phyloP scores from a whole-genome alignment of 2,113 vertebrate genomes.

The Pseudopipra pipra region DNA sequence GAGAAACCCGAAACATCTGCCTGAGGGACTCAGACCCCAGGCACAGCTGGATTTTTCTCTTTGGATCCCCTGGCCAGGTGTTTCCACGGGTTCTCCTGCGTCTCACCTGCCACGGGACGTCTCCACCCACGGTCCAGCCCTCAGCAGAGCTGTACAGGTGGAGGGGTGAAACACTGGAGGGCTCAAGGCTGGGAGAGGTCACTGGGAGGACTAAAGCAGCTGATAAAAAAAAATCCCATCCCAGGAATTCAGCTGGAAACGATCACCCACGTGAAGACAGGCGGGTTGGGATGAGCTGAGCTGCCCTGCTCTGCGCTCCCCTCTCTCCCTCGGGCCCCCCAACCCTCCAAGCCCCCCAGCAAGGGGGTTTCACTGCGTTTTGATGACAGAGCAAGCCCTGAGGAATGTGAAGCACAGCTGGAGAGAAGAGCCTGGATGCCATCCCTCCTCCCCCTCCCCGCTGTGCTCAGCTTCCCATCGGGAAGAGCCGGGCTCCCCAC shows the following conservation, averaged over 20 bases:
- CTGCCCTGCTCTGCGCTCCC: background rate
- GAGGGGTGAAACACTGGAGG: background rate
- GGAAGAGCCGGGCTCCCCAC: background rate
- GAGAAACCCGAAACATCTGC: background rate
- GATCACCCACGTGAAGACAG: background rate
- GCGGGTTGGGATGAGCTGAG: background rate
- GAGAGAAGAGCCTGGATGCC: slow-evolving; percentile 4
- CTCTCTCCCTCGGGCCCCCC: background rate
- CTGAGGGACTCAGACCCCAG: accelerated
- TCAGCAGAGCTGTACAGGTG: accelerated
- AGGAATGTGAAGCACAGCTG: background rate
- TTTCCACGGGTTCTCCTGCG: background rate
- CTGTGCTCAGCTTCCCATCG: background rate
- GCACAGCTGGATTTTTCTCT: background rate
- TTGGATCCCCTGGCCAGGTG: background rate
- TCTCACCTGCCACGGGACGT: background rate
- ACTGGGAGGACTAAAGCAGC: background rate
- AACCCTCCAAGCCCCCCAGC: background rate
- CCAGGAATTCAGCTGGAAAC: background rate
- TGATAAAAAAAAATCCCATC: background rate
- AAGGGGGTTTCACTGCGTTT: background rate
- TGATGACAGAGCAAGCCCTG: background rate
- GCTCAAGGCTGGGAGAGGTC: background rate
- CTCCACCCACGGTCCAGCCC: background rate
- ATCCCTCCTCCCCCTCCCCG: background rate